phyloP scores from a whole-genome alignment of 2,113 vertebrate genomes.

The Gadus chalcogrammus region DNA sequence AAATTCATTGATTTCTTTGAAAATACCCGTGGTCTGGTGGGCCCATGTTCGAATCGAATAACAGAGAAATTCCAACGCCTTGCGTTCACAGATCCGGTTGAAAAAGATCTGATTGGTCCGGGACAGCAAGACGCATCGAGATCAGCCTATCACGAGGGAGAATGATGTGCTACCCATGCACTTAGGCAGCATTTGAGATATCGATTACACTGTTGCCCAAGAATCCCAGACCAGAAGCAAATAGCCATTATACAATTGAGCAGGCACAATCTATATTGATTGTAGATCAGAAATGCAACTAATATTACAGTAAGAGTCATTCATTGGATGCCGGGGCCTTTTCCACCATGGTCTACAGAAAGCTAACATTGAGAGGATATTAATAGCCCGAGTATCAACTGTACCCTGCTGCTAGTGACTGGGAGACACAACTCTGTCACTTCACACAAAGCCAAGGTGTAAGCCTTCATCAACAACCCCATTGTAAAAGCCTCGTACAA shows the following conservation, averaged over 20 bases:
- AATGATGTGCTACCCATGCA: slow-evolving; percentile 62
- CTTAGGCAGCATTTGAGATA: slow-evolving; percentile 71
- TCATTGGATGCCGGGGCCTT: slow-evolving; percentile 45
- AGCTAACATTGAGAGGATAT: background rate
- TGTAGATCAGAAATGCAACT: slow-evolving; percentile 62
- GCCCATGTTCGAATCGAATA: too few species aligned
- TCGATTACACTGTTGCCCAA: slow-evolving; percentile 67
- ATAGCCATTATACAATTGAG: slow-evolving; percentile 76
- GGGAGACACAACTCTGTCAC: slow-evolving; percentile 1
- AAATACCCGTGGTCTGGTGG: too few species aligned
- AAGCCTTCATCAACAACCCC: too few species aligned
- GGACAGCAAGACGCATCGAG: slow-evolving; percentile 33
- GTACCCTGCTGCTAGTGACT: background rate
- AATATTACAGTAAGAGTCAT: slow-evolving; percentile 60
- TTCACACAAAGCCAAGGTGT: background rate
- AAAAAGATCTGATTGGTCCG: slow-evolving; percentile 8
- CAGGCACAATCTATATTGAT: slow-evolving; percentile 68
- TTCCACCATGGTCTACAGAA: slow-evolving; percentile 50
- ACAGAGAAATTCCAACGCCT: background rate
- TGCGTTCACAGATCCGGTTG: slow-evolving; percentile 10
- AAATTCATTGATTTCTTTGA: too few species aligned
- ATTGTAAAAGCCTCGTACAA: too few species aligned
- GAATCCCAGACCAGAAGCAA: slow-evolving; percentile 57
- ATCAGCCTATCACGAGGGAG: slow-evolving; percentile 47
- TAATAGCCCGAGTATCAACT: background rate